Evolutionary conservation across 2,113 vertebrate species (phyloP).

Genomic region (Tympanuchus pallidicinctus): DNA sequence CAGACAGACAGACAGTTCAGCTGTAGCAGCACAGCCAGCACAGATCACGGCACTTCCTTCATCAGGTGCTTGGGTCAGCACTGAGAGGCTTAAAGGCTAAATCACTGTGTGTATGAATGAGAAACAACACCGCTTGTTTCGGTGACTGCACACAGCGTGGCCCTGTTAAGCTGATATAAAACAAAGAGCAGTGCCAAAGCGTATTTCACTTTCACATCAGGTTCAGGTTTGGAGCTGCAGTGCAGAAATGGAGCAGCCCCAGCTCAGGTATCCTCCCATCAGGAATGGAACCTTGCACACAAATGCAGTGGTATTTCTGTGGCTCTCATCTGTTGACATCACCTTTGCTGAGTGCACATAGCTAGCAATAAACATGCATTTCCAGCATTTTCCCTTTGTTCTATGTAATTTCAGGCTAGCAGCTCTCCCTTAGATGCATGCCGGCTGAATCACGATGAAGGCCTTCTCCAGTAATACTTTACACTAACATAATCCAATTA

Average conservation of each 20-base stretch:
- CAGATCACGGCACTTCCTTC: not conserved
- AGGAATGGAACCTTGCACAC: not conserved
- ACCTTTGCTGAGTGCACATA: not conserved
- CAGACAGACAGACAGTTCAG: conserved; percentile 15
- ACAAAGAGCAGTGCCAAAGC: not conserved
- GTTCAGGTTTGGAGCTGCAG: not conserved
- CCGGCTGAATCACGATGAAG: conserved; percentile 77
- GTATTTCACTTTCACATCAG: not conserved
- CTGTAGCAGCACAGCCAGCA: not conserved
- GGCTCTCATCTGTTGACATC: conserved; percentile 10
- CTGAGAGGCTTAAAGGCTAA: conserved; percentile 1
- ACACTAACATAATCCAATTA: conserved; percentile 81
- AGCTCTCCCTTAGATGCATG: conserved; percentile 53
- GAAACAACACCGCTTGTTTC: not conserved
- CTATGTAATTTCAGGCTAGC: conserved; percentile 74
- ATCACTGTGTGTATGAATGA: not conserved
- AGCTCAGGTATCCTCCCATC: not conserved
- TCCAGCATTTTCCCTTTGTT: conserved; percentile 70
- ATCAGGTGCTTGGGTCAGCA: not conserved
- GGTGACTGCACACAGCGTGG: not conserved
- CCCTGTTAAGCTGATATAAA: not conserved
- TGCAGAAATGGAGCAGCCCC: not conserved
- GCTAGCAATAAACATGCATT: conserved; percentile 27
- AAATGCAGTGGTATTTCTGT: not conserved
- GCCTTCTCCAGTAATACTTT: conserved; percentile 76